Evolutionary conservation across 2,797 vertebrate species (phyloP), one percentile per base, ranked within the genome.

Genomic region (Heterohyrax brucei): DNA sequence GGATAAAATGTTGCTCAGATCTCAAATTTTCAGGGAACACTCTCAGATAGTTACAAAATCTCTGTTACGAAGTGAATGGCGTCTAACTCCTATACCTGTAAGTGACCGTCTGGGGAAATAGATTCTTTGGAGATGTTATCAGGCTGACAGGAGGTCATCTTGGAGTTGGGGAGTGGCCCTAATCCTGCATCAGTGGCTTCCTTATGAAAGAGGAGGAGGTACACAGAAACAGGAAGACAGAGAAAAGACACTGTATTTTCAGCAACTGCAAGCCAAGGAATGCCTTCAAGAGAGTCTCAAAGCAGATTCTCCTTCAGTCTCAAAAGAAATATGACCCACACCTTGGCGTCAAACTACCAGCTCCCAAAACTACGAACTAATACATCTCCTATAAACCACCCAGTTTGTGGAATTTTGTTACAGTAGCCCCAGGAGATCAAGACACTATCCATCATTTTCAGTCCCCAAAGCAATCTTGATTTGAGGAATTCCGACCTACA

Each of bases 11-110:
- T 92, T 80, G 30, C 33, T 81, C 33, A 22, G 61, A 91, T 80
- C 87, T 93, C 18, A 75, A 76, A 44, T 9, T 78, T 75, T 21
- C 28, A 70, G 14, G 24, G 46, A 22, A 59, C 61, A 50, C n/a
- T 24, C 30, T 88, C 30, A 82, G 62, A 56, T 61, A 53, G 61
- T 78, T 50, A 61, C 24, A 93, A 80, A 94, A 73, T 70, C 24
- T 72, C 46, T 7, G 21, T 13, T 21, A 61, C 5, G 59, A 22
- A 21, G 21, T 21, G 21, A 61, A 61, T 61, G 59, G 59, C 22
- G 59, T 61, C 53, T 56, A 56, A 16, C 53, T 56, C 13, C 30
- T n/a, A n/a, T 30, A 68, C 28, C 10, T 68, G 30, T 68, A 4
- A 13, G 9, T 68, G 66, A n/a, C 28, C 13, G 28, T 68, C 9